phyloP scores from a whole-genome alignment of 2,797 vertebrate species.

The Myoxocephalus aenaeus region DNA sequence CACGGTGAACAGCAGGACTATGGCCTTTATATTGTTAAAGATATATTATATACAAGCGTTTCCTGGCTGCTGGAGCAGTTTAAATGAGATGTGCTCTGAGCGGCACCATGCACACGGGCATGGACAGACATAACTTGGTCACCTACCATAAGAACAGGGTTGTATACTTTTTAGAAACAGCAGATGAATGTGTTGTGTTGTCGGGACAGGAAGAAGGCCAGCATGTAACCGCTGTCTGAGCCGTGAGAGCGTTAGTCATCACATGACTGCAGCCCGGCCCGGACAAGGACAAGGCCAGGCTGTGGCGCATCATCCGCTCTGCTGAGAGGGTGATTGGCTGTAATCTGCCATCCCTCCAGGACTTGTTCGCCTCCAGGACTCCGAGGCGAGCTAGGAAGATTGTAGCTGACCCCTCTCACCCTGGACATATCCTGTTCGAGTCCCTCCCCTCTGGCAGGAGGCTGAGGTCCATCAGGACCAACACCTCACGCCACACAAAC shows the following conservation, averaged over 20 bases:
- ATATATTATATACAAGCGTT: conserved; percentile 27
- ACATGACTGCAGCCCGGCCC: not conserved
- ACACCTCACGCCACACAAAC: too few species aligned
- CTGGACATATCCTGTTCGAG: too few species aligned
- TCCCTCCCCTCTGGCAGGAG: too few species aligned
- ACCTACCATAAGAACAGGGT: not conserved
- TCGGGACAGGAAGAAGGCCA: not conserved
- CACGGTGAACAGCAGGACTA: conserved; percentile 21
- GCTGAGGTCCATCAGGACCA: too few species aligned
- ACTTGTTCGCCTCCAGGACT: too few species aligned
- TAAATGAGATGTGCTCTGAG: conserved; percentile 21
- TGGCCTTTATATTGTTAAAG: conserved; percentile 47
- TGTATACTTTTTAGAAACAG: not conserved
- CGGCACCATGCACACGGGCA: conserved; percentile 14
- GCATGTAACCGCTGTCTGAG: not conserved
- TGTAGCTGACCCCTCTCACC: too few species aligned
- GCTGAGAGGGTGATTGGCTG: too few species aligned
- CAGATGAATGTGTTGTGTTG: not conserved
- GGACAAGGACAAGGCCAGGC: too few species aligned
- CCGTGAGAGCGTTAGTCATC: not conserved
- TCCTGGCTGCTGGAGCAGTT: conserved; percentile 25
- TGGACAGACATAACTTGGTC: not conserved
- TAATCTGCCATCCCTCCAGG: too few species aligned
- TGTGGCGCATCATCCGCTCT: too few species aligned
- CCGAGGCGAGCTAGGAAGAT: too few species aligned